Base-by-base conservation (phyloP, 2,113 vertebrate species). In the Lophura nycthemera region DNA sequence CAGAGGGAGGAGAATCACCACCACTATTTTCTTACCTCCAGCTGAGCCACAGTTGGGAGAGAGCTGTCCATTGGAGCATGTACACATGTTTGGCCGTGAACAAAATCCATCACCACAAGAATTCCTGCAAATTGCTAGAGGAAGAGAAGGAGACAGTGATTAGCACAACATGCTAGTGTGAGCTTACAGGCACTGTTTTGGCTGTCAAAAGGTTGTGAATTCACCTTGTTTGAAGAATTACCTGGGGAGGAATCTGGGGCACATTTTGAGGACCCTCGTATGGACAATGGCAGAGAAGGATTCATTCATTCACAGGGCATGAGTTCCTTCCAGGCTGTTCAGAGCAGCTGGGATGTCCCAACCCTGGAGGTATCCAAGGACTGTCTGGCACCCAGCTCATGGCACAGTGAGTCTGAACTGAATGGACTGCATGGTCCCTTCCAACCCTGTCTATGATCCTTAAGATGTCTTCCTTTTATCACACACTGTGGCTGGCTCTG, bases 51-150 rank as follows among this genome's bases (percentile, higher is more conserved):
- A 99, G 97, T 97, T 98, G 65, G 99, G 98, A 42, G 99, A 98
- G 10, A 99, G 98, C 34, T 99, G 99, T 22, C 99, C 99, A 2
- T 97, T 99, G 36, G 98, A 98, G 86, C 99, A 99, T 24, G 98
- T 99, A 91, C 99, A 99, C 98, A 99, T 99, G 97, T 99, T 99
- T 10, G 99, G 99, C 94, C 99, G 98, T 13, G 99, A 99, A 47
- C 99, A 99, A 96, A 99, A 99, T 9, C 99, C 99, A 76, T 99
- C 99, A 0, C 98, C 99, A 20, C 99, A 99, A 7, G 99, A 98
- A 96, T 99, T 99, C 95, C 99, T 98, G 96, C 99, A 99, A 86
- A 99, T 99, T 4, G 99, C 99, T 99, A 97, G 4, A 57, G 48
- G 87, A 30, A 92, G 56, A 60, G 19, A 20, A 73, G 87, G 43